Evolutionary conservation across 2,888 invertebrate species (phyloP).

Genomic region (Sepioteuthis lessoniana): DNA sequence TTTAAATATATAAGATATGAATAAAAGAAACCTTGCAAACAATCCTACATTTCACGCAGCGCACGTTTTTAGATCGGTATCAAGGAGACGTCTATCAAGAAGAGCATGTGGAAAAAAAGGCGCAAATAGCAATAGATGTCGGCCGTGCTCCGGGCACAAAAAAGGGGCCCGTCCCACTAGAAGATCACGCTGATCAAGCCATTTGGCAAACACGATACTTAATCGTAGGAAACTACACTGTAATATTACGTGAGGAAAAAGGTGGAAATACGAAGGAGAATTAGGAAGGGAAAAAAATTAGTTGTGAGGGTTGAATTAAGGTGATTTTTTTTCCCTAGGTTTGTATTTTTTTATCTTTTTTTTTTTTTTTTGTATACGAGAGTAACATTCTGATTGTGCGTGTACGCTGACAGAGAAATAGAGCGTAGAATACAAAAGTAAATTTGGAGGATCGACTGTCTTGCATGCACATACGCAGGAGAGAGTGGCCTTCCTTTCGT

Average conservation of each 20-base stretch:
- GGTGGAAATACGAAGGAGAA: neutral
- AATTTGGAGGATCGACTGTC: neutral
- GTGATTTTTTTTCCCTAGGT: neutral
- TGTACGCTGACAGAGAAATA: neutral
- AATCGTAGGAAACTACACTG: neutral
- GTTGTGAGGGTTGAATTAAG: neutral
- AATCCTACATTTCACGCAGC: neutral
- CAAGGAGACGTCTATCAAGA: constrained; percentile 3
- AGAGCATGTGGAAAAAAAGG: neutral
- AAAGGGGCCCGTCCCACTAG: neutral
- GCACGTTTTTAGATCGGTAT: neutral
- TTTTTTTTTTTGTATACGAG: neutral
- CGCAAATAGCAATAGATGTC: neutral
- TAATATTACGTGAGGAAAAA: neutral
- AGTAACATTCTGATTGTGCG: neutral
- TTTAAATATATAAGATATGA: neutral
- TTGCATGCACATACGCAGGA: neutral
- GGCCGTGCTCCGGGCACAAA: neutral
- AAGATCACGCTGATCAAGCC: neutral
- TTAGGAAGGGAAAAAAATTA: neutral
- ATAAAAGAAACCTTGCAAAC: neutral
- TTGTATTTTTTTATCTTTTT: too few relatives aligned
- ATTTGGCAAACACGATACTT: neutral
- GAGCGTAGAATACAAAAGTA: neutral
- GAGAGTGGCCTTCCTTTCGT: neutral